Base-by-base conservation (phyloP, 37 sponge, comb jelly and placozoan genomes). In the Diacarnus erythraeanus region DNA sequence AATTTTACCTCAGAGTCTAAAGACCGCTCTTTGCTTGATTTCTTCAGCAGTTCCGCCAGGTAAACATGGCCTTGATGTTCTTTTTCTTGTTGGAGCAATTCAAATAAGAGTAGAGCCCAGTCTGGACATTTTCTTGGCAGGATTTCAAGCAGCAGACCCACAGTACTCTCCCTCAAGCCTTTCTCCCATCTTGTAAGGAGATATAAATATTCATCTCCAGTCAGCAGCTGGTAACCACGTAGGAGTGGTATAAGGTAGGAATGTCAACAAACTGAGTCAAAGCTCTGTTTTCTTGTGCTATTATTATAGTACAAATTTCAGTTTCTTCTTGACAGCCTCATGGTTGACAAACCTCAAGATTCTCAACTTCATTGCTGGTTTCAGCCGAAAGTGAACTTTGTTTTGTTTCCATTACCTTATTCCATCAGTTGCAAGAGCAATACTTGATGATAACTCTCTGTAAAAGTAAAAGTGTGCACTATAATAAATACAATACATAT, bases 181-280 rank as follows among this genome's bases (percentile, higher is more conserved):
- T 47, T 6, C 6, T 47, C 51, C 51, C 51, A 47, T 12, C 51
- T 47, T 47, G 51, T 3, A 41, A 17, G 40, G 8, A 74, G 56
- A 6, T 34, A 25, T 17, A 12, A 44, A 56, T 74, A 74, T 22
- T 74, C 75, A 27, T 74, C 75, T 42, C 54, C 75, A 17, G 75
- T 42, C 25, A 74, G 42, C 6, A 74, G 75, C n/a, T 42, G 4
- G 4, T 41, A 17, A 25, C 75, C 39, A 27, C 42, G 51, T 4
- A 74, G 4, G 39, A 42, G 27, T 43, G 75, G 75, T n/a, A n/a
- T n/a, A n/a, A n/a, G n/a, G n/a, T n/a, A 37, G 64, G 27, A 78
- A 72, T 72, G 41, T 42, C 74, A 41, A 39, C 43, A 38, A 37
- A 72, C 9, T 37, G n/a, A 70, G 34, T 38, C n/a, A 70, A 34